Evolutionary conservation across 2,888 invertebrate species (phyloP).

Genomic region (Pyralis farinalis): DNA sequence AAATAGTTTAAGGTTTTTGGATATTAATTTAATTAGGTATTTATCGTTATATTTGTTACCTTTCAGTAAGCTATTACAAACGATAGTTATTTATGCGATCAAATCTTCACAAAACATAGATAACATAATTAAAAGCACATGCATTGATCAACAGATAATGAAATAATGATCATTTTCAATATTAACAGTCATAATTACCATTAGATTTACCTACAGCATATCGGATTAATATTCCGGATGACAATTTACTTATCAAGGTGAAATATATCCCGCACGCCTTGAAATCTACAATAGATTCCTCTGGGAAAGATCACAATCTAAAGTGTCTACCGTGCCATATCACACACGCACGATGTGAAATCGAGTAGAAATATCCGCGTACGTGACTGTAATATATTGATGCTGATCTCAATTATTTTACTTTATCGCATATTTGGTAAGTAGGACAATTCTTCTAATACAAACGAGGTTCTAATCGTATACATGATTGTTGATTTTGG

Average conservation of each 20-base stretch:
- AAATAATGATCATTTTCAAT: too few species aligned
- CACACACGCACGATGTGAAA: slow-evolving; percentile 27
- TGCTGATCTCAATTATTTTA: slow-evolving; percentile 15
- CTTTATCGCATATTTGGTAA: slow-evolving; percentile 9
- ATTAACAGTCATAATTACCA: too few species aligned
- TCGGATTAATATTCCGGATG: not conserved
- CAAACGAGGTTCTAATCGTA: slow-evolving; percentile 6
- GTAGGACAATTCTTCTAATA: slow-evolving; percentile 13
- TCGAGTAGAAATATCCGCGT: slow-evolving; percentile 24
- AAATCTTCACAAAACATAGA: too few species aligned
- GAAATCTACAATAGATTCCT: slow-evolving; percentile 8
- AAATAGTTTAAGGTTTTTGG: too few species aligned
- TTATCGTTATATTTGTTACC: too few species aligned
- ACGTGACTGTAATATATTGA: slow-evolving; percentile 14
- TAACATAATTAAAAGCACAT: too few species aligned
- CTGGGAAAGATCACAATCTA: slow-evolving; percentile 5
- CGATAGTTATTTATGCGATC: too few species aligned
- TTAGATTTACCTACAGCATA: too few species aligned
- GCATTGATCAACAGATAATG: too few species aligned
- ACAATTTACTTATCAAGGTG: not conserved
- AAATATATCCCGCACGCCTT: not conserved
- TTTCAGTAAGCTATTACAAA: too few species aligned
- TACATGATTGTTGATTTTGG: slow-evolving; percentile 5
- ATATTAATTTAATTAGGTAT: too few species aligned
- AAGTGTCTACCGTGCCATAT: slow-evolving; percentile 19